Conservation (phyloP, 1,140 invertebrate genomes). For the Drusus annulatus region DNA sequence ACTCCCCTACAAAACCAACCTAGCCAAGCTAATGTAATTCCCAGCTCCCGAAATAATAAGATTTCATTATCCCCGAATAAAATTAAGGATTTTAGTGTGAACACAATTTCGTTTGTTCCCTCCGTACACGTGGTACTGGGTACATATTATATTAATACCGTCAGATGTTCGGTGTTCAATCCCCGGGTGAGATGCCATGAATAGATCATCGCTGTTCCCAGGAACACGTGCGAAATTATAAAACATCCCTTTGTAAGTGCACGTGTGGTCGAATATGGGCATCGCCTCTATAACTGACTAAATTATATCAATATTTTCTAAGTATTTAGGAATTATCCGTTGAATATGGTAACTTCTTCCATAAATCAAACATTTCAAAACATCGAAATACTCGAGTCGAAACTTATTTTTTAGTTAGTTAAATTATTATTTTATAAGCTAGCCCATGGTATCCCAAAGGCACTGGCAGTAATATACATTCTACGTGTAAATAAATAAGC, state of each 20-base stretch:
- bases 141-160: conserved; percentile 25
- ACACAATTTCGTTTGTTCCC: conserved; percentile 26
- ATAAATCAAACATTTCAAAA: too few species aligned
- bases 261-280: conserved; percentile 50
- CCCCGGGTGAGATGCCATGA: conserved; percentile 42
- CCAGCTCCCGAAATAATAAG: not conserved
- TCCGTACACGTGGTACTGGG: conserved; percentile 16
- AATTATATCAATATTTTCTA: not conserved
- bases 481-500: too few species aligned
- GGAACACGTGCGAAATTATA: conserved; percentile 55
- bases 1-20: too few species aligned
- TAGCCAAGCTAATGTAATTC: not conserved
- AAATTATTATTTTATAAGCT: too few species aligned
- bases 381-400: too few species aligned
- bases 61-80: not conserved
- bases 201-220: conserved; percentile 38
- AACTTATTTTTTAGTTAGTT: too few species aligned
- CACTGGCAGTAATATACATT: too few species aligned
- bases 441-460: too few species aligned
- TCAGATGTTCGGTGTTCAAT: conserved; percentile 38
- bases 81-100: not conserved
- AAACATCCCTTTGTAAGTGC: conserved; percentile 50
- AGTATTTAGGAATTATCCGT: too few species aligned
- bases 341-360: too few species aligned
- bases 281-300: not conserved